Evolutionary conservation across 2,113 vertebrate genomes (phyloP).

Genomic region (Nestor notabilis): DNA sequence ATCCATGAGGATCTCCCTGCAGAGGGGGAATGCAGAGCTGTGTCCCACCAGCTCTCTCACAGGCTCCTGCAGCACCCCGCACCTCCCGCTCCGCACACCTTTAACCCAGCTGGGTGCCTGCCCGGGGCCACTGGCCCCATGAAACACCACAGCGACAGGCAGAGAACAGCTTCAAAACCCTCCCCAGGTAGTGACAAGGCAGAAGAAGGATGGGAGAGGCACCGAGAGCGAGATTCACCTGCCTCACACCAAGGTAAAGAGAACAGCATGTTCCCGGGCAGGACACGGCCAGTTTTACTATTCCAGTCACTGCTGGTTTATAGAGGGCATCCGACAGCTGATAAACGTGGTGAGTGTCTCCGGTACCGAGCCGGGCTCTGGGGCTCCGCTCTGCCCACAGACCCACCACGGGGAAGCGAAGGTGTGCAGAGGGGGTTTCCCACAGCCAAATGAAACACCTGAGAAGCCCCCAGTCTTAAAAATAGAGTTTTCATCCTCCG

Average conservation of each 20-base stretch:
- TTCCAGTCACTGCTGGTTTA: constrained; percentile 30
- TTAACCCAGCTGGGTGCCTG: background rate
- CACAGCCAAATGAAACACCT: background rate
- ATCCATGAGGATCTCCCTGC: fast-evolving
- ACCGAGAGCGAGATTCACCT: background rate
- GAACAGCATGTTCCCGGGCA: constrained; percentile 27
- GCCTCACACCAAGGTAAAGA: background rate
- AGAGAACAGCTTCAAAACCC: background rate
- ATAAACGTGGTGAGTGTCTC: constrained; percentile 22
- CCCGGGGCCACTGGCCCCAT: background rate
- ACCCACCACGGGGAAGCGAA: background rate
- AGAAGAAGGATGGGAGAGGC: background rate
- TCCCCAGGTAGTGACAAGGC: background rate
- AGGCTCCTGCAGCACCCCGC: no score
- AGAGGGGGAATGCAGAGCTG: background rate
- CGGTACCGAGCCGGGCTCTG: background rate
- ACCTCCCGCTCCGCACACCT: background rate
- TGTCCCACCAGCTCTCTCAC: background rate
- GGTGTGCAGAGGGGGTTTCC: background rate
- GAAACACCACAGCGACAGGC: background rate
- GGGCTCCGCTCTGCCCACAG: background rate
- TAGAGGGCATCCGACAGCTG: background rate
- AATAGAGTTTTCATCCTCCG: background rate
- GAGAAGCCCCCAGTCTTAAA: background rate
- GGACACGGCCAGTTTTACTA: background rate